Percentiles rank a stretch among this genome's conserved stretches.
These are phyloP conservation scores for Balearica regulorum DNA, from an alignment of 2,797 vertebrate genomes.

Conservation along the genomic window DNA sequence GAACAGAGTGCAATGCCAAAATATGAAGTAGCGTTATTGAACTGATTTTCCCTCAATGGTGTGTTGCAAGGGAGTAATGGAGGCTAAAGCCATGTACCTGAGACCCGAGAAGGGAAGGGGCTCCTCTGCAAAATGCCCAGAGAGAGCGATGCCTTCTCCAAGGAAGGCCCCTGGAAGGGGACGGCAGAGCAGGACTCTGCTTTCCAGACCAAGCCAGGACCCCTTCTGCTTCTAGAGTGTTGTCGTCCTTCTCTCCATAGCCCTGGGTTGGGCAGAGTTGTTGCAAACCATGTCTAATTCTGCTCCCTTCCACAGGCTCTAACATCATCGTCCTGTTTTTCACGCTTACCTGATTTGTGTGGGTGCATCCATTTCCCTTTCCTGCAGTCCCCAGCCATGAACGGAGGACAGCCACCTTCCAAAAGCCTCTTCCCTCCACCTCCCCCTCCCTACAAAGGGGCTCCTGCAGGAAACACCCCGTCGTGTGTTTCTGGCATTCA, in stretches of 20 bases:
- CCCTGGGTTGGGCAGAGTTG: background rate
- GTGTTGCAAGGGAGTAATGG: background rate
- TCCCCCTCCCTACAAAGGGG: background rate
- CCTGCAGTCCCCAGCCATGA: background rate
- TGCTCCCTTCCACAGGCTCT: background rate
- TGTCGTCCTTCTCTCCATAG: background rate
- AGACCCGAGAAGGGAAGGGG: background rate
- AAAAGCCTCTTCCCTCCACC: background rate
- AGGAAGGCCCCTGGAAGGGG: background rate
- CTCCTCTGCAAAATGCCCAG: background rate
- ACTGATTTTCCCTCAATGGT: background rate
- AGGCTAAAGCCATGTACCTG: background rate
- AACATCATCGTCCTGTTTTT: background rate
- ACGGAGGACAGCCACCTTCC: background rate
- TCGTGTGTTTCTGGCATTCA: background rate
- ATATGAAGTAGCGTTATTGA: rapidly evolving
- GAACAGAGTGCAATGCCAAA: rapidly evolving
- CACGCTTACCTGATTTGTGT: background rate
- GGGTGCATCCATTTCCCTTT: background rate
- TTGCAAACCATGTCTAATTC: background rate
- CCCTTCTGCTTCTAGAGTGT: background rate
- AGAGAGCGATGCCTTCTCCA: rapidly evolving
- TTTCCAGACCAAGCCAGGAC: background rate
- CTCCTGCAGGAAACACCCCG: background rate
- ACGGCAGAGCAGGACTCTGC: background rate